phyloP scores from a whole-genome alignment of 2,888 invertebrate genomes.

The Acronicta leporina region DNA sequence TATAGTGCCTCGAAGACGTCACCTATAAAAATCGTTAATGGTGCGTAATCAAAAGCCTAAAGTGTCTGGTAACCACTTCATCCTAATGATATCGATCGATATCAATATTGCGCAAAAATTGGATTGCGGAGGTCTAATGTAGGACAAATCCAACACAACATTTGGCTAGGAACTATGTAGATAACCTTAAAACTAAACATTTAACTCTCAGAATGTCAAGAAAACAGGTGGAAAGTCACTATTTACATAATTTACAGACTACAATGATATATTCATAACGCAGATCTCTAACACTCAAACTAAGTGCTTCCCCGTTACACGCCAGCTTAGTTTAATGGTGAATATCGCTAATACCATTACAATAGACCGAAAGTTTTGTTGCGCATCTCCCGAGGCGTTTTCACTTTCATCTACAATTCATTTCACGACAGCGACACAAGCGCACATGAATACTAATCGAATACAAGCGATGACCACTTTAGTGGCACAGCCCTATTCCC shows the following conservation, averaged over 20 bases:
- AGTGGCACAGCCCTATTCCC: conserved; percentile 42
- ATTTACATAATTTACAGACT: conserved; percentile 33
- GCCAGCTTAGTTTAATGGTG: conserved; percentile 48
- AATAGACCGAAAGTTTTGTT: conserved; percentile 68
- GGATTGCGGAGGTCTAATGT: no score
- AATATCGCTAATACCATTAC: conserved; percentile 47
- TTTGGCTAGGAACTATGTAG: no score
- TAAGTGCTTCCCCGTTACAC: conserved; percentile 53
- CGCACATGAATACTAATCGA: conserved; percentile 66
- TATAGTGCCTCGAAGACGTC: no score
- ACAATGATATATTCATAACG: conserved; percentile 37
- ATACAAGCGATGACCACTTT: conserved; percentile 35
- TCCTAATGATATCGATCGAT: no score
- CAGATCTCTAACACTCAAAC: conserved; percentile 13
- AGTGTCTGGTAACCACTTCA: no score
- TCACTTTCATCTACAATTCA: conserved; percentile 76
- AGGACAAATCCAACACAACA: no score
- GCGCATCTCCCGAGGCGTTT: conserved; percentile 61
- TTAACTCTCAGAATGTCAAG: conserved; percentile 5
- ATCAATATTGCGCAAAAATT: no score
- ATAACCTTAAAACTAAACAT: background rate
- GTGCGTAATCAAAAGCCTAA: no score
- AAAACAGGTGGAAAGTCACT: conserved; percentile 33
- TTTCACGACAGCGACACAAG: conserved; percentile 66
- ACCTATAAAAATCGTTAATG: no score